Conservation (phyloP, 1,140 invertebrate genomes). For the Leptonema lineaticorne region DNA sequence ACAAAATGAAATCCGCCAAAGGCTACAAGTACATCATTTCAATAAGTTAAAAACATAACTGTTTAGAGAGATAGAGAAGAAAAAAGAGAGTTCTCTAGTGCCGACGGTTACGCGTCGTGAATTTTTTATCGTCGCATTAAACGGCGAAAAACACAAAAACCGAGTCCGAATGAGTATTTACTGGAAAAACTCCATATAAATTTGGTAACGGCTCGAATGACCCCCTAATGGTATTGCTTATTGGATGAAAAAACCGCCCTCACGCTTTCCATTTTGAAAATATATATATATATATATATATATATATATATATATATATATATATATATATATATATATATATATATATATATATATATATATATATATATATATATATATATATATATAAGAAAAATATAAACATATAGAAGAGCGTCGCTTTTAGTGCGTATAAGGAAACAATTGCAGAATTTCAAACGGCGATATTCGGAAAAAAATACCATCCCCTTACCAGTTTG, state of each 20-base stretch:
- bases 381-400: background rate
- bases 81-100: too few relatives aligned
- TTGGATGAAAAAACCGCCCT: slow-evolving; percentile 4
- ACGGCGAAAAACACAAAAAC: too few relatives aligned
- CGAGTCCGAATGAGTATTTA: slow-evolving; percentile 9
- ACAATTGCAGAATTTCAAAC: background rate
- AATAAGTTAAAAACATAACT: slow-evolving; percentile 42
- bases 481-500: background rate
- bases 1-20: slow-evolving; percentile 31
- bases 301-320: too few relatives aligned
- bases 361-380: too few relatives aligned
- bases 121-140: slow-evolving; percentile 35
- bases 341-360: too few relatives aligned
- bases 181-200: slow-evolving; percentile 7
- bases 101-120: slow-evolving; percentile 28
- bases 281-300: too few relatives aligned
- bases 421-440: background rate
- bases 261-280: too few relatives aligned
- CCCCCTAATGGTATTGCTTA: slow-evolving; percentile 26
- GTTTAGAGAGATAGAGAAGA: slow-evolving; percentile 21
- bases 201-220: slow-evolving; percentile 14
- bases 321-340: too few relatives aligned
- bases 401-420: background rate
- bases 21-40: slow-evolving; percentile 41
- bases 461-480: background rate